phyloP scores from a whole-genome alignment of 2,113 vertebrate genomes.

The Ardeotis arabs region DNA sequence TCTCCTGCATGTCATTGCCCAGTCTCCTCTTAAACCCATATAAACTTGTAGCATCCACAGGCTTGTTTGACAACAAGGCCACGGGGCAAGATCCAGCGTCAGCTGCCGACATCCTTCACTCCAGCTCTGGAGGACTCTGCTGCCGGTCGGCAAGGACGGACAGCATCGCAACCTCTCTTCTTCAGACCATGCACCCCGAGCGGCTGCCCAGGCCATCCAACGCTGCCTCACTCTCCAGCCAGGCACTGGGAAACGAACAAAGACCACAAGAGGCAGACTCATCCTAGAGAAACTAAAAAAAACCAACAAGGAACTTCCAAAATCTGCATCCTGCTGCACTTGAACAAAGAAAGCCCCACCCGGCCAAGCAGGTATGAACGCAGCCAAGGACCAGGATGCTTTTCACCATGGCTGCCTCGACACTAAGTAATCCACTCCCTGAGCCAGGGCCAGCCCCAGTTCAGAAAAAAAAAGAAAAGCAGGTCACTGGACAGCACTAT shows the following conservation, averaged over 20 bases:
- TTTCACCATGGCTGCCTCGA: neutral
- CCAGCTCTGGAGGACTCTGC: neutral
- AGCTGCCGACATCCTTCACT: neutral
- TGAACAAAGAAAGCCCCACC: neutral
- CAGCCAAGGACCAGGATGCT: neutral
- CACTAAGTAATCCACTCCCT: neutral
- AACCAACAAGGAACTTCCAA: neutral
- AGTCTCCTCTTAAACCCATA: neutral
- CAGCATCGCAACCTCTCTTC: neutral
- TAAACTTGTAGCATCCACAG: neutral
- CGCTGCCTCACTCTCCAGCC: neutral
- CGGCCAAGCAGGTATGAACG: neutral
- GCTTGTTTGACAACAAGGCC: neutral
- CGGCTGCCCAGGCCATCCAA: neutral
- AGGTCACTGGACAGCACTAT: neutral
- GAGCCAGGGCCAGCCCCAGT: neutral
- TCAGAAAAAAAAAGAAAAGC: rapidly evolving
- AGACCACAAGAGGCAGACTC: neutral
- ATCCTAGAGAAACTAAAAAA: neutral
- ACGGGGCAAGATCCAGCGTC: neutral
- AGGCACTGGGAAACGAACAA: neutral
- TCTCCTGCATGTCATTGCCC: neutral
- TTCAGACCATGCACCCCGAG: neutral
- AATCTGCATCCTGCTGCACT: neutral
- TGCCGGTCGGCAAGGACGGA: neutral